A percentile compares a stretch with the other conserved stretches of the same genome.
These are phyloP conservation scores for Rhinoraja longicauda DNA, from an alignment of 2,797 vertebrate genomes.

Conservation along the genomic window DNA sequence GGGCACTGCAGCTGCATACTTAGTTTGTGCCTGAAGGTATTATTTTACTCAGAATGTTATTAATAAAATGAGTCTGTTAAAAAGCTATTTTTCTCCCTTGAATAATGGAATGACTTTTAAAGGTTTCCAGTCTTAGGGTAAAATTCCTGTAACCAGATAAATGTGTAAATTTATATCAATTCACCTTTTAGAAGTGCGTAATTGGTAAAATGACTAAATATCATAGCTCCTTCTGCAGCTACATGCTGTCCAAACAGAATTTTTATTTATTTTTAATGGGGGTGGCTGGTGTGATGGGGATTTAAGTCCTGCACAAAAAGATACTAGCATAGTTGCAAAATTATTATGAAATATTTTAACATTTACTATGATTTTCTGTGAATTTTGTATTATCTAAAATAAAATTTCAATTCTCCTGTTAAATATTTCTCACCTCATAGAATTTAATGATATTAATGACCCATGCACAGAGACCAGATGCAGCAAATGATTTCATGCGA, in stretches of 20 bases:
- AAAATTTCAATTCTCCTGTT: not conserved
- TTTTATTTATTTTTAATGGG: no score
- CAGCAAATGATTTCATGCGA: conserved; percentile 71
- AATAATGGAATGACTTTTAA: not conserved
- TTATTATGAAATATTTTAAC: not conserved
- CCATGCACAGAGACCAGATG: conserved; percentile 76
- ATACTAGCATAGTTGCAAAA: conserved; percentile 39
- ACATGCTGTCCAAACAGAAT: not conserved
- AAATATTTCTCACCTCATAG: conserved; percentile 58
- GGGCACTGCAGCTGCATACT: not conserved
- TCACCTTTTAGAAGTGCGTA: not conserved
- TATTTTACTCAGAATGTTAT: not conserved
- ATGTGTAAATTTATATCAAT: not conserved
- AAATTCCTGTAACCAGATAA: not conserved
- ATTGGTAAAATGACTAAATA: not conserved
- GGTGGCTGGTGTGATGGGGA: no score
- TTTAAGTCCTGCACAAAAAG: not conserved
- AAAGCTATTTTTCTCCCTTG: not conserved
- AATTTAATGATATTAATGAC: conserved; percentile 74
- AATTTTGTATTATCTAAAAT: not conserved
- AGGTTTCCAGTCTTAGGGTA: not conserved
- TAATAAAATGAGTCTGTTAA: not conserved
- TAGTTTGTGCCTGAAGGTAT: not conserved
- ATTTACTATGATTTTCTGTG: not conserved
- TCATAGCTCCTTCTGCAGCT: not conserved